Base-by-base conservation (phyloP, 2,888 invertebrate species). In the Drosophila siamana region DNA sequence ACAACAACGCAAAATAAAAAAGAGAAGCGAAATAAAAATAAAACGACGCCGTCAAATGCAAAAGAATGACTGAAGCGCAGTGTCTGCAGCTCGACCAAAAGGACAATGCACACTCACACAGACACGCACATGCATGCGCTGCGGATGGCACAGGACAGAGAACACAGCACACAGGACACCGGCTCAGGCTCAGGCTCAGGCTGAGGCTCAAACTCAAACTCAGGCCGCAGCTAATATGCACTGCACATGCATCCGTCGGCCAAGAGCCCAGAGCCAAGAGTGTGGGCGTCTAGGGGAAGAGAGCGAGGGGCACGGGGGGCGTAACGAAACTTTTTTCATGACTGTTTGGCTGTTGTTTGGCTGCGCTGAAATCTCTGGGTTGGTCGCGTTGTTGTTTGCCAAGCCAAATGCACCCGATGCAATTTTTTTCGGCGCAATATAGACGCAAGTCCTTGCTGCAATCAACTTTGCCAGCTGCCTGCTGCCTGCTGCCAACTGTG, bases 401-500 rank as follows among this genome's bases (percentile, higher is more conserved):
- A 82, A 82, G 86, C 84, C 89, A 84, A 86, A 88, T 83, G 83
- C 83, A 84, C 70, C 80, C 71, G 74, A 84, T 88, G 89, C 89
- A 84, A 44, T 88, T 88, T 83, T 83, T 69, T 77, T 79, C 60
- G 73, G 67, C 75, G 86, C 82, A 78, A 86, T 81, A 70, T 81
- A 86, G 86, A 80, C 85, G 86, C 78, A 81, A 87, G 88, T 85
- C 86, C 86, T 75, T 66, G 88, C 82, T 79, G 88, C 86, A 88
- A 88, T 88, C 82, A 83, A 88, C 88, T 83, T 88, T 79, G 64
- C 61, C 63, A 61, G n/a, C n/a, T n/a, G n/a, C n/a, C n/a, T n/a
- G n/a, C n/a, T n/a, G n/a, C n/a, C n/a, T n/a, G n/a, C n/a, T n/a
- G n/a, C n/a, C n/a, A n/a, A n/a, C n/a, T n/a, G n/a, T n/a, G n/a